Conservation (phyloP, 1,140 invertebrate species). For the Zaprionus ornatus region DNA sequence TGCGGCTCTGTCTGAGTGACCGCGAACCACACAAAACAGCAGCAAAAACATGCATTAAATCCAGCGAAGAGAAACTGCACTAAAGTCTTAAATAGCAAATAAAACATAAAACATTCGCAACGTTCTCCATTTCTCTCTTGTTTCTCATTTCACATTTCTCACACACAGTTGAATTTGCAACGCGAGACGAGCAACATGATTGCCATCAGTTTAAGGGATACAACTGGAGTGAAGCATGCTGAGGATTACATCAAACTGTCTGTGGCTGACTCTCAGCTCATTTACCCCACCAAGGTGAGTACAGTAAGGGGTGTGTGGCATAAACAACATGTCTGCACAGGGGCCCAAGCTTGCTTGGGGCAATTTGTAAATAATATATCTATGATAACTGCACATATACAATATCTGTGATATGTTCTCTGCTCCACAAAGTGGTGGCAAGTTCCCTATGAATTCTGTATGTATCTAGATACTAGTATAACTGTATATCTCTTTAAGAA, state of each 20-base stretch:
- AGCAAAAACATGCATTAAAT: slow-evolving; percentile 37
- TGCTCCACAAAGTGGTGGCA: neutral
- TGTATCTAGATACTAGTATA: neutral
- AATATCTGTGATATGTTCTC: neutral
- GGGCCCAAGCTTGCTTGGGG: slow-evolving; percentile 1
- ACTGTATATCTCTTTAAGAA: neutral
- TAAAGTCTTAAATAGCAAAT: slow-evolving; percentile 2
- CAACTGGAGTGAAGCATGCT: slow-evolving; percentile 78
- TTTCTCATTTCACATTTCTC: slow-evolving; percentile 8
- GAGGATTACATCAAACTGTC: slow-evolving; percentile 80
- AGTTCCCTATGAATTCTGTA: neutral
- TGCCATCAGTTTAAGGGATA: slow-evolving; percentile 75
- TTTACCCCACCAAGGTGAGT: slow-evolving; percentile 80
- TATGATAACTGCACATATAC: neutral
- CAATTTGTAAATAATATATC: slow-evolving; percentile 8
- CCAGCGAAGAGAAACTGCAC: slow-evolving; percentile 13
- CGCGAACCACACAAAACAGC: slow-evolving; percentile 45
- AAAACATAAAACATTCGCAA: slow-evolving; percentile 7
- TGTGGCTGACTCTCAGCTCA: slow-evolving; percentile 67
- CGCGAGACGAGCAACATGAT: slow-evolving; percentile 79
- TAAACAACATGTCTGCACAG: slow-evolving; percentile 1
- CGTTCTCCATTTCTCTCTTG: neutral
- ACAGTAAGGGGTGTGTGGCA: neutral
- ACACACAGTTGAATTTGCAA: slow-evolving; percentile 67
- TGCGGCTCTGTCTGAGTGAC: slow-evolving; percentile 46